A percentile compares a stretch with the other conserved stretches of the same genome.
phyloP scores from a whole-genome alignment of 2,113 vertebrate species.

The Phrynosoma platyrhinos region DNA sequence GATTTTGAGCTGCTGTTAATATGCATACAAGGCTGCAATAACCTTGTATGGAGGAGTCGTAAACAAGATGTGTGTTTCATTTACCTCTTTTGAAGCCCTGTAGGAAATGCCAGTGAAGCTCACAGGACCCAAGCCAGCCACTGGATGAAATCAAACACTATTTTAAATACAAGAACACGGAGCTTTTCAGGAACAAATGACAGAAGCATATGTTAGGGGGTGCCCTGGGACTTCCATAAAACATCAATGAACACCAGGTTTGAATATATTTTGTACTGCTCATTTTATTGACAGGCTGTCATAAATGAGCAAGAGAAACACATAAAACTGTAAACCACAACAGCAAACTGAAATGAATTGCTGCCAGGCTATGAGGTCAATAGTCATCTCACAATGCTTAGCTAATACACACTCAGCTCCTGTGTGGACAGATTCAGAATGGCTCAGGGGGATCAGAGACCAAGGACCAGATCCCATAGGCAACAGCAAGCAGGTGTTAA shows the following conservation, averaged over 20 bases:
- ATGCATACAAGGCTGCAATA: not conserved
- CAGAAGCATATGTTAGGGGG: constrained; percentile 32
- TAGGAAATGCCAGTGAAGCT: constrained; percentile 18
- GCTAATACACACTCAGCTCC: not conserved
- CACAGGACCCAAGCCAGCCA: constrained; percentile 10
- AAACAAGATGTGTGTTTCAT: not conserved
- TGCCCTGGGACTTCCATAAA: constrained; percentile 43
- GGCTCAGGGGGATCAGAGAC: not conserved
- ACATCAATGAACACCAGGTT: constrained; percentile 34
- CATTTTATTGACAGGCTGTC: constrained; percentile 49
- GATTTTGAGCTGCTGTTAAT: not conserved
- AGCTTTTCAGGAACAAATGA: constrained; percentile 15
- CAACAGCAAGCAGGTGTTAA: not conserved
- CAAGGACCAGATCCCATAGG: not conserved
- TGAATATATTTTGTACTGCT: constrained; percentile 39
- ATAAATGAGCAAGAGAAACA: constrained; percentile 30
- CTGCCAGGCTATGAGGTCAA: constrained; percentile 37
- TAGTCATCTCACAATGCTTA: not conserved
- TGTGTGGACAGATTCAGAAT: constrained; percentile 5
- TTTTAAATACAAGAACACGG: constrained; percentile 20
- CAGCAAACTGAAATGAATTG: constrained; percentile 56
- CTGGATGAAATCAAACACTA: constrained; percentile 5
- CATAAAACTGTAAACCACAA: constrained; percentile 39
- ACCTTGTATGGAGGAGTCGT: not conserved
- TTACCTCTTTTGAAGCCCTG: constrained; percentile 8